Evolutionary conservation across 2,888 invertebrate genomes (phyloP), one percentile per base, ranked within the genome.

Genomic region (Minunthozetes semirufus): DNA sequence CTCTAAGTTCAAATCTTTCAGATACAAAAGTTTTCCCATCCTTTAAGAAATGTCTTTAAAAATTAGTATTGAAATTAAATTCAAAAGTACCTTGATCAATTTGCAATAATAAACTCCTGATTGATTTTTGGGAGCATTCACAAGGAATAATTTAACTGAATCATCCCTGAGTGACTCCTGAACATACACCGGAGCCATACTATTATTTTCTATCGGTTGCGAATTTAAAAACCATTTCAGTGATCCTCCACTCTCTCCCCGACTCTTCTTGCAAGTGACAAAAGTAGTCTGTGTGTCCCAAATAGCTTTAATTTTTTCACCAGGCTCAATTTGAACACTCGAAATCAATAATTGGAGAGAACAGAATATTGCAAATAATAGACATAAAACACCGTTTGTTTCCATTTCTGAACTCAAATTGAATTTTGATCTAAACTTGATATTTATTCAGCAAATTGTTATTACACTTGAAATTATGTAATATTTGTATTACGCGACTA

Each of bases 341-440:
- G 17, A 8, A 11, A 61, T 61, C 13, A 61, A 15, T 27, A 15
- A 22, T 61, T 61, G 29, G 1, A 61, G 17, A 4, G 15, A 29
- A 61, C 15, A 61, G n/a, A 61, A 15, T 5, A 61, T 17, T 9
- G 9, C 29, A 29, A 61, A 61, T 29, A 61, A 22, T 9, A 61
- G 29, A 33, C 25, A 61, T 11, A 61, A 29, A 19, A 56, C 5
- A 29, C 6, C 33, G 29, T 61, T 61, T 61, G 61, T 61, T 61
- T 29, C 8, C 29, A 61, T 29, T 8, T 29, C 9, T 2, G 17
- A 13, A 33, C 61, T 61, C 27, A 27, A 61, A 33, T 29, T 61
- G 61, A 61, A 5, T 29, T 29, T 61, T 61, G 61, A 61, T 61
- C 29, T 61, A 33, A 61, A 29, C 33, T 61, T 61, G 29, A 61